phyloP scores from a whole-genome alignment of 1,140 invertebrate genomes.

The Aphaenogaster floridana region DNA sequence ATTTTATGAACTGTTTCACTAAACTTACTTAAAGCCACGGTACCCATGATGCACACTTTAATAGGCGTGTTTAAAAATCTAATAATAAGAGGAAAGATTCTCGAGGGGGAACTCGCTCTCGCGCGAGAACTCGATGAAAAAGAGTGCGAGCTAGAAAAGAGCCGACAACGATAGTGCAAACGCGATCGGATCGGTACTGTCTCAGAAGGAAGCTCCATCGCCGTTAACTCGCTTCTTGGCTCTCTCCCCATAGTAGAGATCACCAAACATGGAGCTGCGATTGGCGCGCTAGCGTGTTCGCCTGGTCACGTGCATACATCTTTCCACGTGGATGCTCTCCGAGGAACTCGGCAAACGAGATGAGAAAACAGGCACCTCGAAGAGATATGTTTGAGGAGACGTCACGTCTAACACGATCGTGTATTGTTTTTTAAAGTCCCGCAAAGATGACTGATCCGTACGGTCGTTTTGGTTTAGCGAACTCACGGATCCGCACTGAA shows the following conservation, averaged over 20 bases:
- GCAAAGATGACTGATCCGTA: not conserved
- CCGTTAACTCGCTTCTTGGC: constrained; percentile 64
- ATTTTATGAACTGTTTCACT: not conserved
- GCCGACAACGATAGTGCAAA: constrained; percentile 60
- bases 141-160: not conserved
- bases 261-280: constrained; percentile 77
- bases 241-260: constrained; percentile 76
- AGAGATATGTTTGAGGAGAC: constrained; percentile 1
- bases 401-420: not conserved
- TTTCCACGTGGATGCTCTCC: constrained; percentile 65
- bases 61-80: not conserved
- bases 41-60: constrained; percentile 53
- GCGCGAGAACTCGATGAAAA: constrained; percentile 1
- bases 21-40: constrained; percentile 66
- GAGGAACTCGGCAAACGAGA: constrained; percentile 45
- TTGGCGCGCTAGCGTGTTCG: constrained; percentile 38
- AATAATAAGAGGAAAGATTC: not conserved
- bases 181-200: constrained; percentile 73
- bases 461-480: not conserved
- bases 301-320: constrained; percentile 73
- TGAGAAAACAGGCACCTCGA: constrained; percentile 48
- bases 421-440: not conserved
- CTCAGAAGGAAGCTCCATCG: constrained; percentile 65
- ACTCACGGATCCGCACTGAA: not conserved
- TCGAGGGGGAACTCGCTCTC: constrained; percentile 6